These are phyloP conservation scores for Stramonita haemastoma DNA, from an alignment of 2,888 invertebrate genomes.

Conservation along the genomic window DNA sequence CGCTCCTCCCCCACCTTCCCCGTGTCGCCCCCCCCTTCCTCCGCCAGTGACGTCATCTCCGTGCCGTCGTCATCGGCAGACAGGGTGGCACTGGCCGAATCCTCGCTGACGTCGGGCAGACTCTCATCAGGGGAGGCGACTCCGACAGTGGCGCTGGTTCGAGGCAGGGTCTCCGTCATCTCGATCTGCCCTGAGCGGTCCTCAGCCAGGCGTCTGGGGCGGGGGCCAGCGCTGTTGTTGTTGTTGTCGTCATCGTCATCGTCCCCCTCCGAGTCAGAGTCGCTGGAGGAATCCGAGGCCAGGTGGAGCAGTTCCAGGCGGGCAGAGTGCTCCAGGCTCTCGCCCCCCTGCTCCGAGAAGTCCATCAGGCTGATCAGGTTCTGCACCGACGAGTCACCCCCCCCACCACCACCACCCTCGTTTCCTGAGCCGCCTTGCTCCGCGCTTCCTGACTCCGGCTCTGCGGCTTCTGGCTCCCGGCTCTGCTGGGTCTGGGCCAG, in stretches of 20 bases:
- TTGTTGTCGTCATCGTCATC: conserved; percentile 19
- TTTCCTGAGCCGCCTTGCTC: not conserved
- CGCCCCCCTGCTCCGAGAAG: conserved; percentile 15
- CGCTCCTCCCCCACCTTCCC: not conserved
- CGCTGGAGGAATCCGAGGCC: conserved; percentile 36
- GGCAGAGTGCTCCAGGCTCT: not conserved
- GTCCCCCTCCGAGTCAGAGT: conserved; percentile 34
- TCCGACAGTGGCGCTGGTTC: conserved; percentile 45
- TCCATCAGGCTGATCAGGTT: conserved; percentile 36
- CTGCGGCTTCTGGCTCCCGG: not conserved
- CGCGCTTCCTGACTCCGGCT: not conserved
- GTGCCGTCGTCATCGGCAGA: conserved; percentile 21
- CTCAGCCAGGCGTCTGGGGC: conserved; percentile 27
- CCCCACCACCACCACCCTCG: not conserved
- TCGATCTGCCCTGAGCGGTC: conserved; percentile 51
- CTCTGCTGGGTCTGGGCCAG: conserved; percentile 46
- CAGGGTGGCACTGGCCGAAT: conserved; percentile 44
- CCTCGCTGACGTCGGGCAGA: conserved; percentile 25
- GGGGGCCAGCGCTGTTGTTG: not conserved
- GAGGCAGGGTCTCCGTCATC: conserved; percentile 47
- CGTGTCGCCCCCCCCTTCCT: not conserved
- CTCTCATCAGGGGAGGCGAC: conserved; percentile 29
- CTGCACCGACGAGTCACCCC: conserved; percentile 13
- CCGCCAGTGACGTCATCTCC: not conserved
- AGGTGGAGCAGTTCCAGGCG: not conserved